phyloP scores from a whole-genome alignment of 2,888 invertebrate genomes.

The Cephus rjabovi region DNA sequence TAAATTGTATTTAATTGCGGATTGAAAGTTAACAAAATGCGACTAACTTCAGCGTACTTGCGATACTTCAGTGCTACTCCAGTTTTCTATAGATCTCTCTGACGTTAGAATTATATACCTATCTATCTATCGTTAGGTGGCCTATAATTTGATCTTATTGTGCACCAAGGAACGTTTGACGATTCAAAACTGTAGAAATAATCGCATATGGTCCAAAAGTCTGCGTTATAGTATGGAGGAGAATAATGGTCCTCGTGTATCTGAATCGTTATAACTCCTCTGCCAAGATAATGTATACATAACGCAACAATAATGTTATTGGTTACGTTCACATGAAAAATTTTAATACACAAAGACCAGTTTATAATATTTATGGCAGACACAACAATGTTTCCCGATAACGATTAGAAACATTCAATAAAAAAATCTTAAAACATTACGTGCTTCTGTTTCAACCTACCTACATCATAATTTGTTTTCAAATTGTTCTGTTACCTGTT shows the following conservation, averaged over 20 bases:
- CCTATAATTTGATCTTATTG: constrained; percentile 40
- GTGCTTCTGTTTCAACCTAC: not conserved
- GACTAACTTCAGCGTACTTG: not conserved
- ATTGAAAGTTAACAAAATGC: not conserved
- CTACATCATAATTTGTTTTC: not conserved
- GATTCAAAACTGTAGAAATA: constrained; percentile 21
- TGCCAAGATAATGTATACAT: constrained; percentile 21
- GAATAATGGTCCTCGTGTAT: not conserved
- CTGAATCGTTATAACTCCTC: not conserved
- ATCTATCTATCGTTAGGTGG: constrained; percentile 43
- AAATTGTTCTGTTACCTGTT: not conserved
- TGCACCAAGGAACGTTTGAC: constrained; percentile 31
- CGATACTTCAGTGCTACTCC: constrained; percentile 8
- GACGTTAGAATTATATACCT: constrained; percentile 29
- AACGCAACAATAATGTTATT: constrained; percentile 36
- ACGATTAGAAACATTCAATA: constrained; percentile 50
- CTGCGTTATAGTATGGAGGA: not conserved
- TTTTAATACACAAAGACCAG: constrained; percentile 53
- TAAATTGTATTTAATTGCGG: not conserved
- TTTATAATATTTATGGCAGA: constrained; percentile 50
- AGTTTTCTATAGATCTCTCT: constrained; percentile 29
- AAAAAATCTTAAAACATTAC: constrained; percentile 22
- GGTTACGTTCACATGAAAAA: constrained; percentile 38
- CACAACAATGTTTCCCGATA: constrained; percentile 47
- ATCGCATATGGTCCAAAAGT: constrained; percentile 2